Base-by-base conservation (phyloP, 2,797 vertebrate genomes). In the Limnodromus scolopaceus region DNA sequence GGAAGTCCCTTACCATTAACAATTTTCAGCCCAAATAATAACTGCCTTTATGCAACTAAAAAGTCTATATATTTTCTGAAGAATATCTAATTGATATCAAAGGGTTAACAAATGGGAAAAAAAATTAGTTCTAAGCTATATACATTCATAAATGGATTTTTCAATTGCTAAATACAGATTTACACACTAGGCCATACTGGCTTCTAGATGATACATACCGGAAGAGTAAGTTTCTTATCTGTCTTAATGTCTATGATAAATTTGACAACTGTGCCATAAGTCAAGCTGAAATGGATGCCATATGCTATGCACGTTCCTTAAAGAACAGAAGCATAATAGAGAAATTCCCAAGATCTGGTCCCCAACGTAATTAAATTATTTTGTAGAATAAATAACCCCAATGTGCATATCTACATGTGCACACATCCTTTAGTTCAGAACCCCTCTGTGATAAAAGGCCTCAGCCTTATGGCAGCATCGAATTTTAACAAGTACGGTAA, bases 81-180 rank as follows among this genome's bases (percentile, higher is more conserved):
- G 43, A 70, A 15, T 45, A 25, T 32, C 46, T 91, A 74, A 38
- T 20, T 84, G 70, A 82, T 90, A 87, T 19, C 46, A 64, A 46
- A 64, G 45, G 55, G 82, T 80, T 84, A 77, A 63, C 36, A 66
- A 66, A 84, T 19, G 13, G 41, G 23, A 28, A 15, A 12, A 51
- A 79, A 81, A 51, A 65, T 4, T 4, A 83, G 4, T 66, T 92
- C 60, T 68, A 78, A 84, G 41, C 23, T 93, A 95, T 66, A 80
- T 45, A 90, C 76, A 66, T 15, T 64, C 48, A 41, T 55, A 89
- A 93, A 75, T 27, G 25, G 53, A 68, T 87, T 87, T 71, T 84
- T 91, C 53, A 86, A 58, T 13, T 64, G n/a, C 32, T 92, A 88
- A 85, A 79, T 82, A 90, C 45, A 94, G 16, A 91, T 83, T 77